phyloP scores from a whole-genome alignment of 2,113 vertebrate species.

The Triplophysa siluroides region DNA sequence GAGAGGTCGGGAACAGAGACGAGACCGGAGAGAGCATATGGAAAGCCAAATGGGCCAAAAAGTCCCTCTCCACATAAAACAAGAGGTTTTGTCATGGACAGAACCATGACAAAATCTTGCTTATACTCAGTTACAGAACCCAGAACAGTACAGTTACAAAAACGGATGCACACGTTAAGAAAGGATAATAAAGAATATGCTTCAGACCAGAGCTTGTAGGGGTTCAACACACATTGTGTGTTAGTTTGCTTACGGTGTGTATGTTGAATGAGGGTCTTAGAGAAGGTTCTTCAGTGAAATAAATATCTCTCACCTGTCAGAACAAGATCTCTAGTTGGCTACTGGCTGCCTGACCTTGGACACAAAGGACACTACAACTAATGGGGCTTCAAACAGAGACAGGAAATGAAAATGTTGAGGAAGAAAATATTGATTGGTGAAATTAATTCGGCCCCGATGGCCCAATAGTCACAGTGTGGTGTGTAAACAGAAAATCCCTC shows the following conservation, averaged over 20 bases:
- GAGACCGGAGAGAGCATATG: no score
- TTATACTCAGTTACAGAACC: neutral
- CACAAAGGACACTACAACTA: constrained; percentile 28
- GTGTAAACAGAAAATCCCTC: constrained; percentile 49
- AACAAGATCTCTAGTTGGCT: constrained; percentile 21
- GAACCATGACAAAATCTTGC: neutral
- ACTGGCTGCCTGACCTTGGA: constrained; percentile 46
- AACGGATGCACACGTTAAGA: neutral
- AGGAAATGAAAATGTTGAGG: constrained; percentile 49
- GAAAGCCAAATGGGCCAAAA: no score
- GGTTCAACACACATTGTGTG: neutral
- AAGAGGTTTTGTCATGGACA: no score
- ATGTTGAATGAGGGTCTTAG: constrained; percentile 16
- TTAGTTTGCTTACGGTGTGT: constrained; percentile 5
- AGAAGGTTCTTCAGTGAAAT: constrained; percentile 33
- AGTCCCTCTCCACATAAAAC: no score
- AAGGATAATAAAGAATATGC: neutral
- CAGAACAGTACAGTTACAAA: neutral
- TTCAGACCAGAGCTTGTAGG: neutral
- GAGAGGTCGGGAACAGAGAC: no score
- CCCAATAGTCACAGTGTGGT: constrained; percentile 25
- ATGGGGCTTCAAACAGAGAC: constrained; percentile 17
- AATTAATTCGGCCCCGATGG: constrained; percentile 47
- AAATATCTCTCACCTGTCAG: constrained; percentile 52
- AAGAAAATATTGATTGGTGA: constrained; percentile 46